Percentiles rank a stretch among this genome's conserved stretches.
Conservation (phyloP, 2,797 vertebrate species). For the Varecia variegata region DNA sequence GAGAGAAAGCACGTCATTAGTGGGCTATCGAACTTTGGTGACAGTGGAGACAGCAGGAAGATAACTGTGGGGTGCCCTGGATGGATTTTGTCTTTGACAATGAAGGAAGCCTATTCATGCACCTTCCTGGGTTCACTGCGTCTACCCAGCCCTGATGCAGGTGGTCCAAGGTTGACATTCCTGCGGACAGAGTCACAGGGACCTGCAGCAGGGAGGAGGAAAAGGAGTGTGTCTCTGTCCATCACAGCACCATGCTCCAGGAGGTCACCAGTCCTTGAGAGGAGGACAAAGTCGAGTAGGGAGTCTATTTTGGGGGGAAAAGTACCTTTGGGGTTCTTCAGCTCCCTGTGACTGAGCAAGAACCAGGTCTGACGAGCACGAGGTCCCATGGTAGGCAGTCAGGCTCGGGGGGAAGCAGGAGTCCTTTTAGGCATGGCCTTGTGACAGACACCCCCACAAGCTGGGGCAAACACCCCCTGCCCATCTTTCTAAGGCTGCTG, state of each 20-base stretch:
- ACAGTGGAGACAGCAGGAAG: neutral
- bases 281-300: neutral
- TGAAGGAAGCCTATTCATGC: neutral
- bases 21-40: neutral
- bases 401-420: no score
- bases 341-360: neutral
- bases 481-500: neutral
- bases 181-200: neutral
- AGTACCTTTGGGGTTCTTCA: neutral
- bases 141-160: fast-evolving
- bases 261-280: neutral
- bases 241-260: neutral
- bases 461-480: neutral
- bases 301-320: neutral
- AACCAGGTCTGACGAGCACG: neutral
- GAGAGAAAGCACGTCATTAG: no score
- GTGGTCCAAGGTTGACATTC: neutral
- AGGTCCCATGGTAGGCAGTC: fast-evolving
- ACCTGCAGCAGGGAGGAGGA: neutral
- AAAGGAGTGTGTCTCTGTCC: neutral
- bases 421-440: neutral
- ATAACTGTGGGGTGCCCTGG: neutral
- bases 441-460: neutral
- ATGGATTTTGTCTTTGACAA: neutral
- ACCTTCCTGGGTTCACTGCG: neutral